Evolutionary conservation across 2,797 vertebrate genomes (phyloP).

Genomic region (Diplodus sargus): DNA sequence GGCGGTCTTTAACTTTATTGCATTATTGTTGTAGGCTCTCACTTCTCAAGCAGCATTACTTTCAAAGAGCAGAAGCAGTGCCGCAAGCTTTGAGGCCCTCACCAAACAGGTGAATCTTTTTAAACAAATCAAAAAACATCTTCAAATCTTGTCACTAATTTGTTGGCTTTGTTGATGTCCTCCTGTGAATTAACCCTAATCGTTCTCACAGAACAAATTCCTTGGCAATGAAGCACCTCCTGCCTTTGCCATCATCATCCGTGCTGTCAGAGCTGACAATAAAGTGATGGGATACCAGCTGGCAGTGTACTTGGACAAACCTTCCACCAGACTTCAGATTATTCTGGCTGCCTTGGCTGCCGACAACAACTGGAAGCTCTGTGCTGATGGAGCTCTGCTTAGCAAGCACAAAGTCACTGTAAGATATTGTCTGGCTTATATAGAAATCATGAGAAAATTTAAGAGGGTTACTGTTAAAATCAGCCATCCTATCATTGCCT

Average conservation of each 20-base stretch:
- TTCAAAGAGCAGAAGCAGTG: conserved; percentile 76
- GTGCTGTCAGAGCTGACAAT: conserved; percentile 75
- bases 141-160: conserved; percentile 3
- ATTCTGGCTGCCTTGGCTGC: conserved; percentile 83
- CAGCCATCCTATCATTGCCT: neutral
- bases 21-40: conserved; percentile 45
- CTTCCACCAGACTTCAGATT: conserved; percentile 79
- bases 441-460: neutral
- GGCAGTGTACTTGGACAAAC: conserved; percentile 78
- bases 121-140: neutral
- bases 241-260: conserved; percentile 75
- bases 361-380: conserved; percentile 86
- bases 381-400: conserved; percentile 84
- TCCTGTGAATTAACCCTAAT: neutral
- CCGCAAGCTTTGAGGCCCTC: conserved; percentile 78
- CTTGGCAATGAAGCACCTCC: conserved; percentile 77
- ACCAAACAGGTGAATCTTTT: conserved; percentile 70
- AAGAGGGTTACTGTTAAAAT: neutral
- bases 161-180: neutral
- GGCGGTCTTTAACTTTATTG: neutral
- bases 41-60: conserved; percentile 30
- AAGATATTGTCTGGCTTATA: conserved; percentile 51
- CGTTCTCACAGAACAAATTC: conserved; percentile 76
- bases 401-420: conserved; percentile 88
- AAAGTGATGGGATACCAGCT: conserved; percentile 83